Base-by-base conservation (phyloP, 2,797 vertebrate species). In the Sylvilagus floridanus region DNA sequence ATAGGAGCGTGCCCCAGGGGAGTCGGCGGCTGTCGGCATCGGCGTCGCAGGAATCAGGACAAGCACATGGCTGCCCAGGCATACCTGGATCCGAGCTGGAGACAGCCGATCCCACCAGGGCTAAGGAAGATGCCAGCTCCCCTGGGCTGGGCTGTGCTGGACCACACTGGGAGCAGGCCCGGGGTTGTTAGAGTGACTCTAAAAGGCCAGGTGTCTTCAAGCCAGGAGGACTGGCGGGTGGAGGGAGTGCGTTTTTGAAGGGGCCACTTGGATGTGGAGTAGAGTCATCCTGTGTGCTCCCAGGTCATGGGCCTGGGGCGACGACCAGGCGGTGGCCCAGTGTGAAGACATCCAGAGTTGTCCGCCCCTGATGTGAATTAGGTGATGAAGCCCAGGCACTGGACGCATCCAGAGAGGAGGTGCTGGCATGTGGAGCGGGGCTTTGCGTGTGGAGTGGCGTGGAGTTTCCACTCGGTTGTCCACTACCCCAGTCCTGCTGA, bases 61-160 rank as follows among this genome's bases (percentile, higher is more conserved):
- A 4, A 0, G 0, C 0, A 7, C 3, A 16, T 35, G 37, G 32
- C 35, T 11, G 14, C 7, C 21, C 57, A 0, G 1, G 4, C 0
- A 0, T 17, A 32, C 42, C 14, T 2, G 5, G 50, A 9, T 50
- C 83, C 32, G 35, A 52, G 26, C 24, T 0, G 0, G 47, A 83
- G 28, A 47, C 1, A 32, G 9, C 71, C 11, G 2, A 22, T 12
- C 17, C 2, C 0, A 0, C 50, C 62, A 10, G 35, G 30, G 62
- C 50, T 1, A 0, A 16, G 21, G 66, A 60, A 28, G 17, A 22
- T 10, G 0, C 10, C 0, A 21, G 57, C 1, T 50, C 22, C 68
- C 37, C 19, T 0, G 14, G 35, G 47, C 82, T 12, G 6, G 17
- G 57, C 8, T 24, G n/a, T 0, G 24, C 24, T 1, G 32, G 60